A percentile compares a stretch with the other conserved stretches of the same genome.
phyloP scores from a whole-genome alignment of 2,888 invertebrate genomes.

The Trachelus iudaicus region DNA sequence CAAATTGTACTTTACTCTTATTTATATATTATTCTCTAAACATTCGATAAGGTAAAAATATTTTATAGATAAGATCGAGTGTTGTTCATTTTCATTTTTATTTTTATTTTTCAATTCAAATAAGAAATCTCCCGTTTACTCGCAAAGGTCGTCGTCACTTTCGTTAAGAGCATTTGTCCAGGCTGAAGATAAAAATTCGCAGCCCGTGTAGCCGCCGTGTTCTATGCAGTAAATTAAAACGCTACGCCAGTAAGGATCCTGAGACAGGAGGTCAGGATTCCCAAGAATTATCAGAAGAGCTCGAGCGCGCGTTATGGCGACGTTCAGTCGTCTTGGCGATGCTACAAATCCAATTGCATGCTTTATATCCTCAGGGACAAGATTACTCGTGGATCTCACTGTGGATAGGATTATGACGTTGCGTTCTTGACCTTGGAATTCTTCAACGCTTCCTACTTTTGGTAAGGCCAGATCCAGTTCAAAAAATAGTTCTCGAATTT shows the following conservation, averaged over 20 bases:
- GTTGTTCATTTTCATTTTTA: background rate
- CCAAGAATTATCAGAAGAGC: constrained; percentile 84
- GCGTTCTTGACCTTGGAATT: constrained; percentile 87
- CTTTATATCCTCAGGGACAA: constrained; percentile 65
- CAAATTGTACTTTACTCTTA: background rate
- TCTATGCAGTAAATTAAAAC: constrained; percentile 74
- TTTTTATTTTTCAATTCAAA: background rate
- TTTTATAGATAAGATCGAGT: background rate
- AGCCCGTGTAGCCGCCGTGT: constrained; percentile 77
- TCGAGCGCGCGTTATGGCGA: constrained; percentile 87
- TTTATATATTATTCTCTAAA: background rate
- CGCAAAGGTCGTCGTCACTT: constrained; percentile 5
- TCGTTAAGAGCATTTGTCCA: constrained; percentile 17
- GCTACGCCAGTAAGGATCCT: constrained; percentile 77
- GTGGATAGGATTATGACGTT: constrained; percentile 80
- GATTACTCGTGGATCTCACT: constrained; percentile 68
- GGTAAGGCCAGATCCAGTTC: constrained; percentile 70
- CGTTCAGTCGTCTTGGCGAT: constrained; percentile 86
- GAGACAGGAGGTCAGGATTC: constrained; percentile 78
- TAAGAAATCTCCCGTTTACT: background rate
- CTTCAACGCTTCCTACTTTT: constrained; percentile 85
- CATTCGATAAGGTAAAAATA: background rate
- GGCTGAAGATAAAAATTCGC: constrained; percentile 66
- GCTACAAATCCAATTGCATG: constrained; percentile 79
- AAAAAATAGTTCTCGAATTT: constrained; percentile 70